These are phyloP conservation scores for Carterocephalus palaemon DNA, from an alignment of 2,888 invertebrate species.

Conservation along the genomic window DNA sequence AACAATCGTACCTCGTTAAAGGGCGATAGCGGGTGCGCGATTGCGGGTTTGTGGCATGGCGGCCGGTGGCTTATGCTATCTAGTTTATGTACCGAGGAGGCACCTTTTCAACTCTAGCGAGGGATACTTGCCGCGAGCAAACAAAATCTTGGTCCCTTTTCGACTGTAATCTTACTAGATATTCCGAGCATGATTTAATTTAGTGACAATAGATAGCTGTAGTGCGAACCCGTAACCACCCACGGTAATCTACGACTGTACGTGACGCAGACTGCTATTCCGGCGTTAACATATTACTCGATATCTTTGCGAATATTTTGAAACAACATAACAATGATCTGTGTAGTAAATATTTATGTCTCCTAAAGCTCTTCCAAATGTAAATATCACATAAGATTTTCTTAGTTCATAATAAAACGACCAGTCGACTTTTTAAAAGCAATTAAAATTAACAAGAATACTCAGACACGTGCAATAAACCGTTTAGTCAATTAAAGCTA, in stretches of 20 bases:
- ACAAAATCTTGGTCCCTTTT: constrained; percentile 4
- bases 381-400: too few relatives aligned
- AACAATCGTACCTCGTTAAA: constrained; percentile 78
- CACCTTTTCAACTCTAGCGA: constrained; percentile 23
- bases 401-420: too few relatives aligned
- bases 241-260: not conserved
- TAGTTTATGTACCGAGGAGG: constrained; percentile 24
- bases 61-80: constrained; percentile 44
- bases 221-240: not conserved
- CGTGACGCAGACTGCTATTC: too few relatives aligned
- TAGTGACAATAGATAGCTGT: constrained; percentile 2
- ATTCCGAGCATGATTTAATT: constrained; percentile 5
- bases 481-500: constrained; percentile 47
- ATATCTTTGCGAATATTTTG: too few relatives aligned
- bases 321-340: too few relatives aligned
- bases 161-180: constrained; percentile 2
- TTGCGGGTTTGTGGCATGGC: constrained; percentile 53
- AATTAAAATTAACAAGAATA: constrained; percentile 5
- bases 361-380: too few relatives aligned
- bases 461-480: constrained; percentile 20
- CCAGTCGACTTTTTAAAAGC: too few relatives aligned
- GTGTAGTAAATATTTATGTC: too few relatives aligned
- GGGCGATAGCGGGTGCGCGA: constrained; percentile 66
- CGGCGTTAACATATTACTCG: too few relatives aligned
- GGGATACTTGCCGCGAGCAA: constrained; percentile 4